These are phyloP conservation scores for Mythimna lalbum DNA, from an alignment of 2,888 invertebrate genomes.

Conservation along the genomic window DNA sequence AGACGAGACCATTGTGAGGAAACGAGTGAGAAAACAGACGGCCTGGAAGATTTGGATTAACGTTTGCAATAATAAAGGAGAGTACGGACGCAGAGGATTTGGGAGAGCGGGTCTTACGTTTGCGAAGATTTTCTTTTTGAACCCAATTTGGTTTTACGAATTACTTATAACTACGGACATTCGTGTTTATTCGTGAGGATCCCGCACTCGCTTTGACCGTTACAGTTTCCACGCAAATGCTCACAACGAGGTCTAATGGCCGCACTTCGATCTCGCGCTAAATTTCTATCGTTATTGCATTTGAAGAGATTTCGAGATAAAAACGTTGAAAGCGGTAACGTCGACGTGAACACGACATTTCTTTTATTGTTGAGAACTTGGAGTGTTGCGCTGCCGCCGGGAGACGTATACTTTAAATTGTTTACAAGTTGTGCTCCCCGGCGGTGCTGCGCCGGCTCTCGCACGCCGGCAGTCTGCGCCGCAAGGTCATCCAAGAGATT, in stretches of 20 bases:
- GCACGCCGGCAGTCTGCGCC: slow-evolving; percentile 11
- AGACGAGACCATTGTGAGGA: slow-evolving; percentile 35
- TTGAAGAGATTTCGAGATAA: slow-evolving; percentile 47
- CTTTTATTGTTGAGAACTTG: slow-evolving; percentile 44
- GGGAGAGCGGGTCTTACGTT: slow-evolving; percentile 37
- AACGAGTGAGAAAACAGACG: slow-evolving; percentile 29
- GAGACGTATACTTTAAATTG: slow-evolving; percentile 35
- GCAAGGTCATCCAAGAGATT: slow-evolving; percentile 50
- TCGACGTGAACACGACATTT: slow-evolving; percentile 40
- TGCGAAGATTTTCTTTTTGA: slow-evolving; percentile 62
- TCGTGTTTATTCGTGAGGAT: slow-evolving; percentile 62
- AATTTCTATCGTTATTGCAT: slow-evolving; percentile 63
- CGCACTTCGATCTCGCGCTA: slow-evolving; percentile 61
- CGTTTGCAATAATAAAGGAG: slow-evolving; percentile 47
- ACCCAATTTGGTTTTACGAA: slow-evolving; percentile 58
- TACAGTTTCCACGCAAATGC: slow-evolving; percentile 65
- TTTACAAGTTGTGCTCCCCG: slow-evolving; percentile 36
- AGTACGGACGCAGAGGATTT: slow-evolving; percentile 43
- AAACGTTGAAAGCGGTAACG: slow-evolving; percentile 39
- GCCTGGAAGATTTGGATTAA: slow-evolving; percentile 57
- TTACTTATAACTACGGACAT: slow-evolving; percentile 58
- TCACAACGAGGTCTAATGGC: slow-evolving; percentile 60
- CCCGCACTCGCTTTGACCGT: slow-evolving; percentile 59
- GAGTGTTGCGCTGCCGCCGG: slow-evolving; percentile 11
- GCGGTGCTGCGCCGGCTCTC: neutral